Percentiles rank a stretch among this genome's conserved stretches.
Conservation (phyloP, 1,140 invertebrate genomes). For the Antheraea pernyi region DNA sequence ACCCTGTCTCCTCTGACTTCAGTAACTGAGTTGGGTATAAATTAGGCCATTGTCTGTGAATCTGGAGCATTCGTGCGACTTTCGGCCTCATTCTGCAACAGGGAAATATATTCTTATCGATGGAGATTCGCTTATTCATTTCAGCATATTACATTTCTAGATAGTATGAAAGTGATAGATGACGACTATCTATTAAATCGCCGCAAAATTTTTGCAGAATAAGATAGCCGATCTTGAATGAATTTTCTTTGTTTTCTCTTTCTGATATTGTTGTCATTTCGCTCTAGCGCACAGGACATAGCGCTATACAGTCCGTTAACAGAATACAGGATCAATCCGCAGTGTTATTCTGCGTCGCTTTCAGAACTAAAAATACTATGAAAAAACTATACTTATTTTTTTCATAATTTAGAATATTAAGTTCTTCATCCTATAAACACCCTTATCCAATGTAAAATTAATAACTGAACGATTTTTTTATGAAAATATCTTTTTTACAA, state of each 20-base stretch:
- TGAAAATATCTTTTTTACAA: too few relatives aligned
- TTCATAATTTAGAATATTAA: too few relatives aligned
- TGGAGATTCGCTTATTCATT: slow-evolving; percentile 29
- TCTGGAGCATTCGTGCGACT: slow-evolving; percentile 69
- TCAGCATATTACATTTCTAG: slow-evolving; percentile 18
- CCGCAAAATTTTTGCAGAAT: slow-evolving; percentile 47
- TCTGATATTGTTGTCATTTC: slow-evolving; percentile 54
- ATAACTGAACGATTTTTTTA: too few relatives aligned
- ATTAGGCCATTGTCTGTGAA: slow-evolving; percentile 77
- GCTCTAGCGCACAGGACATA: slow-evolving; percentile 51
- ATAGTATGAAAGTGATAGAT: slow-evolving; percentile 36
- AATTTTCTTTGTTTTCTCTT: slow-evolving; percentile 61
- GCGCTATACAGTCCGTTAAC: slow-evolving; percentile 49
- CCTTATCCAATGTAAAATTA: too few relatives aligned
- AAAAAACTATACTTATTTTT: not conserved
- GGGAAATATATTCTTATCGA: slow-evolving; percentile 33
- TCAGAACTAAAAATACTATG: not conserved
- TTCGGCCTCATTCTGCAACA: slow-evolving; percentile 64
- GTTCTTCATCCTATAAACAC: too few relatives aligned
- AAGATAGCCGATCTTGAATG: slow-evolving; percentile 63
- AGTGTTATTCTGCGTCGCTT: slow-evolving; percentile 42
- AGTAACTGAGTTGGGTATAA: slow-evolving; percentile 77
- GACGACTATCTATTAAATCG: slow-evolving; percentile 51
- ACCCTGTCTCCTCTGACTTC: slow-evolving; percentile 54
- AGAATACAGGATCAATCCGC: slow-evolving; percentile 61